Percentiles rank a stretch among this genome's conserved stretches.
Evolutionary conservation across 2,113 vertebrate genomes (phyloP).

Genomic region (Larimichthys crocea): DNA sequence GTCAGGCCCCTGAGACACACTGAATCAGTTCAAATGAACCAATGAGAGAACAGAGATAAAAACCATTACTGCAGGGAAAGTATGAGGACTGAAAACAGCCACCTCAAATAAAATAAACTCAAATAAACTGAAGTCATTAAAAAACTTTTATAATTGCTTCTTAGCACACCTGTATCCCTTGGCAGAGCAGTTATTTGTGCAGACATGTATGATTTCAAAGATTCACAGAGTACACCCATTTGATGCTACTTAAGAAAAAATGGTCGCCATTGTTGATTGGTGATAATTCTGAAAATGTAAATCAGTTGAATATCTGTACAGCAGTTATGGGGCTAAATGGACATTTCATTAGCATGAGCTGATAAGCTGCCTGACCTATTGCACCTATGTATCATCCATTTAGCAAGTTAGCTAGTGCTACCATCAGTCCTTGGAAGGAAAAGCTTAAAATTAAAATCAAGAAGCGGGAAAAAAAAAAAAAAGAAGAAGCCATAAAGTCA

Average conservation of each 20-base stretch:
- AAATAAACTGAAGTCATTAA: background rate
- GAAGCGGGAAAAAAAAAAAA: too few relatives aligned
- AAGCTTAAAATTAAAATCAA: background rate
- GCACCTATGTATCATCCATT: background rate
- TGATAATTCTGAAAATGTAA: too few relatives aligned
- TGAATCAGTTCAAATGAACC: constrained; percentile 9
- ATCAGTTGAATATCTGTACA: background rate
- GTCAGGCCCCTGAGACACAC: constrained; percentile 16
- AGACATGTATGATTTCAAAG: background rate
- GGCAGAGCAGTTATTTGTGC: background rate
- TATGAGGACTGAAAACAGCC: background rate
- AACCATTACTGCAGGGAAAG: constrained; percentile 38
- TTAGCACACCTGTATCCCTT: background rate
- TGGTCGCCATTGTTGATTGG: too few relatives aligned
- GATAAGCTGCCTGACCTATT: background rate
- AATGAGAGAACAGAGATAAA: constrained; percentile 5
- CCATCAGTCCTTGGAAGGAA: background rate
- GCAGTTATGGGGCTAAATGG: background rate
- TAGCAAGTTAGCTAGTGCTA: background rate
- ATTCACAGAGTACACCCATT: background rate
- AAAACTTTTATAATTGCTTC: background rate
- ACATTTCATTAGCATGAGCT: background rate
- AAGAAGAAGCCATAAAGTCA: background rate
- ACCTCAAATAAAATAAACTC: constrained; percentile 4
- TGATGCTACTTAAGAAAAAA: background rate